phyloP scores from a whole-genome alignment of 1,140 invertebrate species.

The Drepana arcuata region DNA sequence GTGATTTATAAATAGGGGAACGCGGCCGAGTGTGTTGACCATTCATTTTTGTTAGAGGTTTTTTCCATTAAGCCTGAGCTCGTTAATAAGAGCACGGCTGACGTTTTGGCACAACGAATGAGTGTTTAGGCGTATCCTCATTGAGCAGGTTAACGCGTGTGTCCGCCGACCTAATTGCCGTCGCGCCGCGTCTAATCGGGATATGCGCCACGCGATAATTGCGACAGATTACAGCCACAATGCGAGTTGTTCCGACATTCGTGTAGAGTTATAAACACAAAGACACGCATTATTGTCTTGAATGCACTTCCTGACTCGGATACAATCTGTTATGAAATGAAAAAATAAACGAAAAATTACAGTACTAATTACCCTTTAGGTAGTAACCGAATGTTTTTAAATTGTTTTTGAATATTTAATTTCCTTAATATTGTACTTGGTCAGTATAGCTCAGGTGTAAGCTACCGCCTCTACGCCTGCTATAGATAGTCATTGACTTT shows the following conservation, averaged over 20 bases:
- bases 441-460: no score
- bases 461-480: constrained; percentile 29
- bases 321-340: no score
- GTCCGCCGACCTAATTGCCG: constrained; percentile 68
- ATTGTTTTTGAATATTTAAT: no score
- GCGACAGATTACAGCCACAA: constrained; percentile 38
- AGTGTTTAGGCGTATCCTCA: constrained; percentile 68
- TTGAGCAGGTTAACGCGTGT: constrained; percentile 62
- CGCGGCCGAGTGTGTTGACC: constrained; percentile 23
- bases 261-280: no score
- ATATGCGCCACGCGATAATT: constrained; percentile 68
- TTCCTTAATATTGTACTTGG: no score
- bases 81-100: constrained; percentile 34
- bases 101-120: constrained; percentile 47
- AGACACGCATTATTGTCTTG: no score
- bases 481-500: constrained; percentile 37
- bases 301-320: no score
- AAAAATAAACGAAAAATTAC: no score
- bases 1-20: constrained; percentile 58
- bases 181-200: constrained; percentile 60
- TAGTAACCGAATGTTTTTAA: no score
- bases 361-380: no score
- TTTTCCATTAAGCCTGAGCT: not conserved
- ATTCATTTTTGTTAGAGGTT: constrained; percentile 25
- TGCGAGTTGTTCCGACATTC: not conserved